These are phyloP conservation scores for Cisticola juncidis DNA, from an alignment of 2,113 vertebrate species.

Conservation along the genomic window DNA sequence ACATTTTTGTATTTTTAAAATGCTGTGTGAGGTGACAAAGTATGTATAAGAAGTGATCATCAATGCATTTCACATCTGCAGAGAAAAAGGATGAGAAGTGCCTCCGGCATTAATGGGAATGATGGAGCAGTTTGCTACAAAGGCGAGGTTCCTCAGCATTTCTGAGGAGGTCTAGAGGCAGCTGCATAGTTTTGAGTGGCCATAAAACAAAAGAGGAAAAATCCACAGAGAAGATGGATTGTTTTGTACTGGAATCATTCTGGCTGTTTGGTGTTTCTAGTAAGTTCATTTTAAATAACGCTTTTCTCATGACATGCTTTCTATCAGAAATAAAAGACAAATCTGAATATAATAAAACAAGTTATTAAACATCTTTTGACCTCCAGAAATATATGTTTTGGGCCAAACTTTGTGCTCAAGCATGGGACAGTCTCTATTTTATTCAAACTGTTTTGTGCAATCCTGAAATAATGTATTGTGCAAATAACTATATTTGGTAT, in stretches of 20 bases:
- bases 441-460: neutral
- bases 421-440: neutral
- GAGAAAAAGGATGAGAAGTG: neutral
- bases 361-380: neutral
- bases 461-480: neutral
- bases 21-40: neutral
- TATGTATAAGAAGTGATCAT: neutral
- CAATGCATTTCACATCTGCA: neutral
- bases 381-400: neutral
- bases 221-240: neutral
- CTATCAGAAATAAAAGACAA: neutral
- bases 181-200: neutral
- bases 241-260: neutral
- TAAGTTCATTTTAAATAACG: neutral
- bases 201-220: neutral
- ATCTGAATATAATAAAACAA: neutral
- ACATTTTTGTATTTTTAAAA: neutral
- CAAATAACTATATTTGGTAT: neutral
- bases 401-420: neutral
- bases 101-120: neutral
- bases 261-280: neutral
- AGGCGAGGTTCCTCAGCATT: neutral
- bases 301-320: neutral
- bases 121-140: neutral
- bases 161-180: neutral